Conservation (phyloP, 2,113 vertebrate genomes). For the Enhydra lutris region DNA sequence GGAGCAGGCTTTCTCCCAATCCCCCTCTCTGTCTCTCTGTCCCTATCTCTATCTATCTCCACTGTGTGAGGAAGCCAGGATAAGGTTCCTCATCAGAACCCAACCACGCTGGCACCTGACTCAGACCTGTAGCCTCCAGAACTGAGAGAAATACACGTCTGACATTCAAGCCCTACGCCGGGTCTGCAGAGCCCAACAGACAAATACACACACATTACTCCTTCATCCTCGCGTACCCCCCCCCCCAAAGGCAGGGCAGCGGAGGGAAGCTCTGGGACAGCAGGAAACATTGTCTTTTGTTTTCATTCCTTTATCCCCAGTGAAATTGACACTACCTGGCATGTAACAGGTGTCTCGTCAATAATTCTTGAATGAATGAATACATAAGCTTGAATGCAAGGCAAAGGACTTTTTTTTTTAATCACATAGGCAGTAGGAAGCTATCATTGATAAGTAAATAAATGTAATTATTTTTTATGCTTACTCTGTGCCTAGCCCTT, state of each 20-base stretch:
- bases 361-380: neutral
- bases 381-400: neutral
- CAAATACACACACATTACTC: accelerated
- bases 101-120: neutral
- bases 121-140: neutral
- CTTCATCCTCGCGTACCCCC: accelerated
- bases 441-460: neutral
- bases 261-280: neutral
- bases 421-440: neutral
- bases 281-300: accelerated
- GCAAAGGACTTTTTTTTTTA: neutral
- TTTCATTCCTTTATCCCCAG: neutral
- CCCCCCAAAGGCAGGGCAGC: accelerated
- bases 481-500: neutral
- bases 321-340: neutral
- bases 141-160: accelerated
- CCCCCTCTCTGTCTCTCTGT: neutral
- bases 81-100: neutral
- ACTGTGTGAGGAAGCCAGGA: neutral
- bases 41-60: neutral
- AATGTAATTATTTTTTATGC: neutral
- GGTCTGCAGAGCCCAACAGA: accelerated
- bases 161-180: accelerated
- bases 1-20: neutral
- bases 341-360: neutral